Conservation (phyloP, 2,113 vertebrate genomes). For the Parotia lawesii region DNA sequence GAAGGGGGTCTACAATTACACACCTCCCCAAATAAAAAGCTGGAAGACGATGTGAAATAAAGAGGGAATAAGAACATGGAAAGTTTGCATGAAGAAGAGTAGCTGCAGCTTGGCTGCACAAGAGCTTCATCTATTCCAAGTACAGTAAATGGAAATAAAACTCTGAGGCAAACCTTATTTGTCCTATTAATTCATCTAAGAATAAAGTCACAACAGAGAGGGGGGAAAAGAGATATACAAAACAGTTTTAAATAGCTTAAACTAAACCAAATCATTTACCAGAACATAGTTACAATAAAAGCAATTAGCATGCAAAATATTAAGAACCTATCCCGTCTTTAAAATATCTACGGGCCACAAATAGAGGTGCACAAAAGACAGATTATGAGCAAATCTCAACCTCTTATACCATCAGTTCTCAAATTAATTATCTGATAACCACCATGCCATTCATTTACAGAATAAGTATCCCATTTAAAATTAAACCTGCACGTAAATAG, state of each 20-base stretch:
- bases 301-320: slow-evolving; percentile 53
- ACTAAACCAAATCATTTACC: slow-evolving; percentile 4
- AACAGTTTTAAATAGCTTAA: slow-evolving; percentile 32
- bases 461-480: slow-evolving; percentile 52
- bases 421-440: slow-evolving; percentile 66
- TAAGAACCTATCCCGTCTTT: slow-evolving; percentile 32
- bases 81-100: neutral
- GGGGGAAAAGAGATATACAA: neutral
- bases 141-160: neutral
- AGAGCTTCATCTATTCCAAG: neutral
- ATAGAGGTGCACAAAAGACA: slow-evolving; percentile 34
- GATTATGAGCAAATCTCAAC: slow-evolving; percentile 42
- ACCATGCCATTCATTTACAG: slow-evolving; percentile 28
- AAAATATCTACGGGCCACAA: slow-evolving; percentile 36
- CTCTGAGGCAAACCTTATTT: slow-evolving; percentile 16
- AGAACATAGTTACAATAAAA: slow-evolving; percentile 33
- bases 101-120: neutral
- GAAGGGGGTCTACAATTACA: neutral
- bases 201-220: neutral
- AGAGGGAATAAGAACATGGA: neutral
- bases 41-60: neutral
- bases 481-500: slow-evolving; percentile 44
- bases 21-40: neutral
- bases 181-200: slow-evolving; percentile 2
- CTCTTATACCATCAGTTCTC: slow-evolving; percentile 31